phyloP scores from a whole-genome alignment of 2,888 invertebrate genomes.

The Idaea biselata region DNA sequence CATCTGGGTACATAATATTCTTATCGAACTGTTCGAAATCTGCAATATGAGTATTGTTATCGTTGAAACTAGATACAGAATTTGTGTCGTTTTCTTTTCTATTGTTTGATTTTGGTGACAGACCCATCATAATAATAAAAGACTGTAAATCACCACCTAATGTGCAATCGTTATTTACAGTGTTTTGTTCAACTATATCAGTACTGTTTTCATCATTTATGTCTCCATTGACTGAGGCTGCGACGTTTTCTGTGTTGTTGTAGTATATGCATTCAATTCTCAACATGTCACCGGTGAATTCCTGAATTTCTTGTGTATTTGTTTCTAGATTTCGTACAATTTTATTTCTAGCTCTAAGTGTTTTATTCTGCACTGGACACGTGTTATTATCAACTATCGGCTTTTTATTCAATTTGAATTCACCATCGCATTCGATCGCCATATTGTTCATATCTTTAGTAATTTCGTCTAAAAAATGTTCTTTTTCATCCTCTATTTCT shows the following conservation, averaged over 20 bases:
- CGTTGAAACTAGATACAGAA: slow-evolving; percentile 11
- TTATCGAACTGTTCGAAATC: slow-evolving; percentile 8
- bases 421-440: slow-evolving; percentile 45
- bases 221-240: slow-evolving; percentile 15
- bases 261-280: slow-evolving; percentile 36
- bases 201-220: slow-evolving; percentile 8
- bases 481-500: slow-evolving; percentile 36
- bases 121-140: slow-evolving; percentile 61
- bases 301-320: slow-evolving; percentile 28
- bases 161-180: slow-evolving; percentile 8
- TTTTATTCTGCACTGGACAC: slow-evolving; percentile 23
- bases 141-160: slow-evolving; percentile 52
- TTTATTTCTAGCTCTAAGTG: slow-evolving; percentile 14
- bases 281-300: slow-evolving; percentile 35
- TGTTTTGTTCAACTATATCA: slow-evolving; percentile 6
- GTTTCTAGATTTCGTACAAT: slow-evolving; percentile 12
- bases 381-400: slow-evolving; percentile 24
- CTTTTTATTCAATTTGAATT: slow-evolving; percentile 52
- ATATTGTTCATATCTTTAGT: slow-evolving; percentile 42
- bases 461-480: slow-evolving; percentile 38
- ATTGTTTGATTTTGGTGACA: slow-evolving; percentile 45
- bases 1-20: not conserved
- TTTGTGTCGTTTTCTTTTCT: slow-evolving; percentile 25
- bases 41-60: slow-evolving; percentile 21
- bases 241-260: slow-evolving; percentile 18